Percentiles rank a stretch among this genome's conserved stretches.
Evolutionary conservation across 1,140 invertebrate species (phyloP).

Genomic region (Papilio glaucus): DNA sequence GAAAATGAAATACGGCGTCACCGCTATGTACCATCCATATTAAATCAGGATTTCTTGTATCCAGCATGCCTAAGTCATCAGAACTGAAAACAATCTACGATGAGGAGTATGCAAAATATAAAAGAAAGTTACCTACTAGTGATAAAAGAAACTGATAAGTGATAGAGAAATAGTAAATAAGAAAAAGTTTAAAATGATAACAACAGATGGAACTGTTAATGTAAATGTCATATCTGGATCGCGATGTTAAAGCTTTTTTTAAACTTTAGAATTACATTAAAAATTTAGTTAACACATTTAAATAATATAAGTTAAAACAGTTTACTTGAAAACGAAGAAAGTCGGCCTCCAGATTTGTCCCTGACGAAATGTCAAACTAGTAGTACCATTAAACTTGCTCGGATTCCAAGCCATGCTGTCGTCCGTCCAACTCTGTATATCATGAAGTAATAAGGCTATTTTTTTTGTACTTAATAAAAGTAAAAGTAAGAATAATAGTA

Average conservation of each 20-base stretch:
- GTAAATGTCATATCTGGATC: too few relatives aligned
- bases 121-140: too few relatives aligned
- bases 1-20: constrained; percentile 62
- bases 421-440: constrained; percentile 70
- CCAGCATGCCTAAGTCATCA: constrained; percentile 48
- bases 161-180: too few relatives aligned
- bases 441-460: too few relatives aligned
- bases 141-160: too few relatives aligned
- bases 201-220: neutral
- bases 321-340: constrained; percentile 68
- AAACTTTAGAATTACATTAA: too few relatives aligned
- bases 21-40: constrained; percentile 61
- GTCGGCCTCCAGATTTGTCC: constrained; percentile 73
- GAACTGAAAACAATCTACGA: constrained; percentile 66
- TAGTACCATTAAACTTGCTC: constrained; percentile 62
- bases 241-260: too few relatives aligned
- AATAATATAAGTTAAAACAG: constrained; percentile 21
- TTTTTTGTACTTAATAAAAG: too few relatives aligned
- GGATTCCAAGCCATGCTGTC: constrained; percentile 71
- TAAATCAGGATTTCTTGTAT: constrained; percentile 54
- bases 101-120: too few relatives aligned
- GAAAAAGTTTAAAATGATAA: neutral
- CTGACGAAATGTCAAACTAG: constrained; percentile 58
- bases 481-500: too few relatives aligned
- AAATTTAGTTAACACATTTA: too few relatives aligned